These are phyloP conservation scores for Rhyzopertha dominica DNA, from an alignment of 1,140 invertebrate genomes.

Conservation along the genomic window DNA sequence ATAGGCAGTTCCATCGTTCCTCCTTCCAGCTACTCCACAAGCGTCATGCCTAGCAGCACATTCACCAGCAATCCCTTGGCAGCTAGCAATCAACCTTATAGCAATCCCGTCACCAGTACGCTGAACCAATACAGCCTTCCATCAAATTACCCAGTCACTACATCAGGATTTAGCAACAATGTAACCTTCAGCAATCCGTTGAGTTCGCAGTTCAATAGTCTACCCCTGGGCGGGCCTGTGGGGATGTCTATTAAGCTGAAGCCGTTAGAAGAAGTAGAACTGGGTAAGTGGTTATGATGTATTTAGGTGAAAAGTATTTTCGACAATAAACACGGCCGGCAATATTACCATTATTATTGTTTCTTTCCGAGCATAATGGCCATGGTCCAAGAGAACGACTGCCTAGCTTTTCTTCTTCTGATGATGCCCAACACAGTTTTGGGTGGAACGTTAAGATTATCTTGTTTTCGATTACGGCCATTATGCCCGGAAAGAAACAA, in stretches of 20 bases:
- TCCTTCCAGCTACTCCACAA: conserved; percentile 48
- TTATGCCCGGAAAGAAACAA: no score
- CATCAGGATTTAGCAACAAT: conserved; percentile 34
- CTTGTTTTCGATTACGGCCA: no score
- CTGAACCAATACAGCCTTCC: conserved; percentile 24
- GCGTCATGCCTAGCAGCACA: conserved; percentile 51
- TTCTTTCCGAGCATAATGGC: no score
- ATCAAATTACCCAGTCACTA: conserved; percentile 28
- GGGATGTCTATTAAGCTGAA: conserved; percentile 61
- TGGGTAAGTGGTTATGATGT: conserved; percentile 44
- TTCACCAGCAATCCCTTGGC: conserved; percentile 59
- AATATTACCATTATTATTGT: no score
- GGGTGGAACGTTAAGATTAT: no score
- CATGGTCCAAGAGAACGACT: no score
- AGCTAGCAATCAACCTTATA: conserved; percentile 37
- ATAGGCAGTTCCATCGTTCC: conserved; percentile 48
- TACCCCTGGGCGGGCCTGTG: conserved; percentile 42
- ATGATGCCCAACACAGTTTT: no score
- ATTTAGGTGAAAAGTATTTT: no score
- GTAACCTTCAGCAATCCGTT: conserved; percentile 43
- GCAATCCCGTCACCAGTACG: conserved; percentile 23
- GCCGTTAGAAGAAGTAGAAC: conserved; percentile 62
- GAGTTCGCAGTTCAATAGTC: conserved; percentile 43
- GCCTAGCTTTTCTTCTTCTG: no score
- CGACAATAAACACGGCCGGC: no score